Conservation (phyloP, 2,113 vertebrate genomes). For the Cygnus atratus region DNA sequence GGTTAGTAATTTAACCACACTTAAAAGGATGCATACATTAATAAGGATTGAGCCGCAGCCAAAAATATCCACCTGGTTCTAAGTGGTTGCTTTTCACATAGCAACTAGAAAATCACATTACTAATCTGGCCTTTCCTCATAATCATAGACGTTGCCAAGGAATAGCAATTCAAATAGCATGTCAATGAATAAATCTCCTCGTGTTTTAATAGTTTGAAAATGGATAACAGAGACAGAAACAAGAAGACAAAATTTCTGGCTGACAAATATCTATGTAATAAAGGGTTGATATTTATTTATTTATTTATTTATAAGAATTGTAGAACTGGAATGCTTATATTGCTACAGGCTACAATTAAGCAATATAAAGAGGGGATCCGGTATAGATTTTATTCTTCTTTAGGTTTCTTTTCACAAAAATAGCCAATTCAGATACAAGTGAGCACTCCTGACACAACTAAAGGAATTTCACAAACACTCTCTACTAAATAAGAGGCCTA, state of each 20-base stretch:
- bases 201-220: not conserved
- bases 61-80: conserved; percentile 12
- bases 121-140: not conserved
- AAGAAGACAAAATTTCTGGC: not conserved
- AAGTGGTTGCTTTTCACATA: not conserved
- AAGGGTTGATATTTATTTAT: not conserved
- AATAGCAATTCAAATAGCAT: not conserved
- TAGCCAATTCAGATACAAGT: not conserved
- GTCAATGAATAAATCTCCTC: not conserved
- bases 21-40: not conserved
- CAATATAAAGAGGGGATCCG: not conserved
- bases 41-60: not conserved
- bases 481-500: not conserved
- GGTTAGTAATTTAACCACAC: not conserved
- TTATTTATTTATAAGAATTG: not conserved
- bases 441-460: not conserved
- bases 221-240: not conserved
- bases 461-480: not conserved
- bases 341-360: not conserved
- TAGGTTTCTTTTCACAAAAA: not conserved
- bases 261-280: not conserved
- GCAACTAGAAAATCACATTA: not conserved
- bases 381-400: not conserved
- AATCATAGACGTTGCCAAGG: not conserved
- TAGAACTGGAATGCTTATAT: not conserved